Percentiles rank a stretch among this genome's conserved stretches.
Evolutionary conservation across 2,888 invertebrate species (phyloP).

Genomic region (Tetranychus truncatus): DNA sequence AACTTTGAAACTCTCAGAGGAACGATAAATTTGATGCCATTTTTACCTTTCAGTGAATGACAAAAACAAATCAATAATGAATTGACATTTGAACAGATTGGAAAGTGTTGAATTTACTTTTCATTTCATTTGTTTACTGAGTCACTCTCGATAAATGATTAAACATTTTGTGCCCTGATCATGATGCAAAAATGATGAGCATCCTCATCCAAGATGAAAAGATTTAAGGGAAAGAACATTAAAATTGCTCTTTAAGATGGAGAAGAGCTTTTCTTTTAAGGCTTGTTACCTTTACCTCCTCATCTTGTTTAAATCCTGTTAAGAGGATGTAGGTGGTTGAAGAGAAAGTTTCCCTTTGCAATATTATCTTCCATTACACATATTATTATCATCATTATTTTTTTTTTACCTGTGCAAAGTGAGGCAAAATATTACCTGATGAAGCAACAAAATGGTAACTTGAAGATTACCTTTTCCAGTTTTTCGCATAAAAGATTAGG

Average conservation of each 20-base stretch:
- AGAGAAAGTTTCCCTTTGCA: neutral
- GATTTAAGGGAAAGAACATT: neutral
- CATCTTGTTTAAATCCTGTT: neutral
- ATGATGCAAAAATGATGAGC: neutral
- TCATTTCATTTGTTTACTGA: too few species aligned
- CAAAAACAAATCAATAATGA: too few species aligned
- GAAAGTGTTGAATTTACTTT: too few species aligned
- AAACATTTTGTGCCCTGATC: too few species aligned
- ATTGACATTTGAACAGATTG: too few species aligned
- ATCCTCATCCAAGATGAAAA: neutral
- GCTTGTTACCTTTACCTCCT: neutral
- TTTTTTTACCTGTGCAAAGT: neutral
- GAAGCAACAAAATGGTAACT: too few species aligned
- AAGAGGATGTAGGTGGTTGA: neutral
- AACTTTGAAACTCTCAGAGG: too few species aligned
- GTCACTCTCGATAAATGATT: too few species aligned
- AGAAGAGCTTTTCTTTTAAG: neutral
- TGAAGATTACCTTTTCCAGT: too few species aligned
- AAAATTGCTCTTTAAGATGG: neutral
- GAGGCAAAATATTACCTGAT: neutral
- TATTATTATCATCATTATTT: neutral
- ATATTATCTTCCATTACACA: neutral
- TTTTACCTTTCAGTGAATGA: too few species aligned
- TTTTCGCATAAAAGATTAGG: too few species aligned
- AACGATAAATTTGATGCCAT: too few species aligned